Evolutionary conservation across 2,888 invertebrate species (phyloP), one percentile per base, ranked within the genome.

Genomic region (Branchellion lobata): DNA sequence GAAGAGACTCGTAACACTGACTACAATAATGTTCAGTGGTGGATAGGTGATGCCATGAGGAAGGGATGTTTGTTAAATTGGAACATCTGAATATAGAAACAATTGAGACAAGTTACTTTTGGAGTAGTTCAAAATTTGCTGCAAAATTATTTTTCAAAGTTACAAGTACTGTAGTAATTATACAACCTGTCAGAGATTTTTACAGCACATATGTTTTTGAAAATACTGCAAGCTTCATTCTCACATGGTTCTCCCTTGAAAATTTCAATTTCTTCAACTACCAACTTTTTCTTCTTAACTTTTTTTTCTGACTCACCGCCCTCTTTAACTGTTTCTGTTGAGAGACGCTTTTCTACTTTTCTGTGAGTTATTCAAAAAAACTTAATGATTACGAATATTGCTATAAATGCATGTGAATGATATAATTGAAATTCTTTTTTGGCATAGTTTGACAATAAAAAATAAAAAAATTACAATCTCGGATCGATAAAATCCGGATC

Each of bases 11-110:
- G 83, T 88, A 87, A 81, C 88, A 88, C 75, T 87, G 86, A 82
- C 87, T 87, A 83, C 88, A 88, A 84, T 85, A 88, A 82, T 88
- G 88, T 84, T 88, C 88, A 18, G 86, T 87, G 8, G 83, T 81
- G 1, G 87, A 86, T 24, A 88, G 81, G 80, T 88, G 88, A 81
- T 87, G 86, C 88, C 88, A 88, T 21, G 87, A 82, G 0, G 88
- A 88, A 81, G 85, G 86, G 0, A 86, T 86, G 82, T 83, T 31
- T 21, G 36, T 40, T 14, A 40, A 40, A 5, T 5, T 21, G 40
- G 34, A 65, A 78, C 78, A 78, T n/a, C 78, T 78, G 65, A 27
- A 33, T 8, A 27, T 31, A 61, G 53, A 40, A 51, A 21, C n/a
- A n/a, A n/a, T n/a, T n/a, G n/a, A n/a, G n/a, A n/a, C n/a, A n/a